A percentile compares a stretch with the other conserved stretches of the same genome.
These are phyloP conservation scores for Drosophila orosa DNA, from an alignment of 1,140 invertebrate species.

Conservation along the genomic window DNA sequence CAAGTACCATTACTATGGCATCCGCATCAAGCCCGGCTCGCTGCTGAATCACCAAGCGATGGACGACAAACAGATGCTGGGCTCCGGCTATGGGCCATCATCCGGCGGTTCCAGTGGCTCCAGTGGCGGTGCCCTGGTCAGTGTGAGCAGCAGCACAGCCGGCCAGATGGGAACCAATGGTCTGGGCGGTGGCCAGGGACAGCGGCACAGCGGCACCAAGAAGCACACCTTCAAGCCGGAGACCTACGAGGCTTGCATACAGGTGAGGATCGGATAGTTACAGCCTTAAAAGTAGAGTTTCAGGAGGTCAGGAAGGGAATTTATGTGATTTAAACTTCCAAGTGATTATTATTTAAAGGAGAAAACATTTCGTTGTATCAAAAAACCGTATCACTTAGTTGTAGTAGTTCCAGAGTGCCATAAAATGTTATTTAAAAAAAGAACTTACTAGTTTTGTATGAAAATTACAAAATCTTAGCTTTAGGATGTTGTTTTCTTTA, in stretches of 20 bases:
- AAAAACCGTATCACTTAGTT: neutral
- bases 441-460: neutral
- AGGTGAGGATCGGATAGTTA: constrained; percentile 45
- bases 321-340: neutral
- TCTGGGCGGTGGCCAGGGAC: constrained; percentile 27
- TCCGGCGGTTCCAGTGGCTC: constrained; percentile 20
- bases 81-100: constrained; percentile 47
- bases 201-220: constrained; percentile 43
- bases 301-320: neutral
- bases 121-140: constrained; percentile 43
- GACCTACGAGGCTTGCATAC: constrained; percentile 82
- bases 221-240: constrained; percentile 82
- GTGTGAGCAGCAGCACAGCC: constrained; percentile 59
- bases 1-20: constrained; percentile 99
- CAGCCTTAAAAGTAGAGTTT: neutral
- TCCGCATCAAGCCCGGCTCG: constrained; percentile 96
- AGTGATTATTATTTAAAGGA: neutral
- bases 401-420: fast-evolving
- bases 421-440: neutral
- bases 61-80: constrained; percentile 83
- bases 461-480: too few relatives aligned
- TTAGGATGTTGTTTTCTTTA: neutral
- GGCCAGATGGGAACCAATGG: constrained; percentile 58
- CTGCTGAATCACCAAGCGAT: constrained; percentile 86
- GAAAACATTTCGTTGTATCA: neutral